Evolutionary conservation across 2,113 vertebrate species (phyloP), one percentile per base, ranked within the genome.

Genomic region (Rutilus rutilus): DNA sequence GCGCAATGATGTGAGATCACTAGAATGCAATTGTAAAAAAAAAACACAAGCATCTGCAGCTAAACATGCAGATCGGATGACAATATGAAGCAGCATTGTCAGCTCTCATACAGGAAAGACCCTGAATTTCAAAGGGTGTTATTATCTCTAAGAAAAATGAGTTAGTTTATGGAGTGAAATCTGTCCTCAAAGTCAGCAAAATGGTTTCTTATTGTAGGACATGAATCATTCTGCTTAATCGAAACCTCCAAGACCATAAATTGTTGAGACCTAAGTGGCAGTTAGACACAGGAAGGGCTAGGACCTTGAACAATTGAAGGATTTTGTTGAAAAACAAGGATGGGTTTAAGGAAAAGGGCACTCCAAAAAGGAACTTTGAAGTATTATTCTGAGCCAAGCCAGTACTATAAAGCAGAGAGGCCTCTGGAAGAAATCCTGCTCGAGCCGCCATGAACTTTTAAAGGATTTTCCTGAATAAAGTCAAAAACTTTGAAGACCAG

Each of bases 401-500:
- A 47, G 71, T 21, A 45, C 23, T 65, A 47, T 64, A 80, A 80
- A 80, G 78, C 78, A 80, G 45, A 54, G 19, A 17, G 27, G 8
- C 67, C 65, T 71, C 30, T 71, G 50, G 50, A 73, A 71, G 65
- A 36, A 83, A 73, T 73, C 33, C 81, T 57, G 67, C 30, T 17
- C 11, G 33, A 83, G 33, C 30, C 23, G 5, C 67, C 25, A 33
- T 83, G 65, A 83, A 83, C 67, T 73, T 73, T 54, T 73, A 83
- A 83, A 59, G 30, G 47, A 83, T 83, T 83, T 82, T 54, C 23
- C 27, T 69, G 64, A 82, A 69, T 52, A 50, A 82, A 33, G 59
- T 3, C 23, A 67, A 36, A 79, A 69, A 67, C 62, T 82, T 50
- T 64, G 59, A 80, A 21, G 39, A 65, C 23, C 8, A 27, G n/a